Evolutionary conservation across 2,888 invertebrate genomes (phyloP).

Genomic region (Allophyes oxyacanthae): DNA sequence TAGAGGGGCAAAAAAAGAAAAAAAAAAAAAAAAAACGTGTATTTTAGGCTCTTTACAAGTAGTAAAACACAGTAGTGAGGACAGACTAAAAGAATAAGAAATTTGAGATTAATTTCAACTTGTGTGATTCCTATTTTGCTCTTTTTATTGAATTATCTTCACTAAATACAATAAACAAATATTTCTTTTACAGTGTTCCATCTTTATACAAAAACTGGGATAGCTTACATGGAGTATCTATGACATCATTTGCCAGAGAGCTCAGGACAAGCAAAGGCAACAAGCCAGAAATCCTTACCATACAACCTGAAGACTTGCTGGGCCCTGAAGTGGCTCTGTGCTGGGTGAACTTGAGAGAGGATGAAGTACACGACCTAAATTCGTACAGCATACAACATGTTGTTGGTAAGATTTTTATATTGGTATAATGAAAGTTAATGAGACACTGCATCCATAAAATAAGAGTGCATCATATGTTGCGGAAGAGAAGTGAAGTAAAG

Average conservation of each 20-base stretch:
- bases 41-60: too few species aligned
- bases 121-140: too few species aligned
- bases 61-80: too few species aligned
- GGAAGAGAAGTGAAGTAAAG: too few species aligned
- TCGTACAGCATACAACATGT: conserved; percentile 90
- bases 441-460: too few species aligned
- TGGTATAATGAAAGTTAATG: too few species aligned
- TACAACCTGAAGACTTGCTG: conserved; percentile 90
- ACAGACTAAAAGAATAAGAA: too few species aligned
- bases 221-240: conserved; percentile 93
- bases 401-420: conserved; percentile 73
- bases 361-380: conserved; percentile 90
- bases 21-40: too few species aligned
- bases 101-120: too few species aligned
- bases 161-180: not conserved
- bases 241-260: conserved; percentile 91
- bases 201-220: conserved; percentile 93
- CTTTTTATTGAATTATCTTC: not conserved
- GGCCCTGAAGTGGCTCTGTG: conserved; percentile 90
- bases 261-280: conserved; percentile 90
- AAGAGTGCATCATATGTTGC: too few species aligned
- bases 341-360: conserved; percentile 92
- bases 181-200: conserved; percentile 86
- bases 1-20: too few species aligned
- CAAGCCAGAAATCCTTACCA: conserved; percentile 91